Evolutionary conservation across 2,888 invertebrate genomes (phyloP).

Genomic region (Phymatocera aterrima): DNA sequence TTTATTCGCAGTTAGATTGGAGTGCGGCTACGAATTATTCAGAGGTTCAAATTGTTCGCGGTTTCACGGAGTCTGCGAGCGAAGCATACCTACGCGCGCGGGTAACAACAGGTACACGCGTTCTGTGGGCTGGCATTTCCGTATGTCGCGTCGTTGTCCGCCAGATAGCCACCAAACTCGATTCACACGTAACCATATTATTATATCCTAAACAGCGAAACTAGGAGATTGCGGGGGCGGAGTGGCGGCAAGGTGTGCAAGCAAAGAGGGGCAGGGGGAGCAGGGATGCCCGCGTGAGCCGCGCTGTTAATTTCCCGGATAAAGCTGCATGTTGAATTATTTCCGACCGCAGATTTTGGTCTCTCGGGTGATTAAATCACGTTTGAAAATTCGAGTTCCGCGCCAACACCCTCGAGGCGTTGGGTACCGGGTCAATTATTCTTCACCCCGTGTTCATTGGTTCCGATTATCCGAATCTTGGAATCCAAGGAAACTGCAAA

Average conservation of each 20-base stretch:
- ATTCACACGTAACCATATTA: slow-evolving; percentile 71
- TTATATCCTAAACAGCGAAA: slow-evolving; percentile 55
- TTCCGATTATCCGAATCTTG: no score
- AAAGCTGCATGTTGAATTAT: slow-evolving; percentile 65
- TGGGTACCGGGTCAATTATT: neutral
- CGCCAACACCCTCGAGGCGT: neutral
- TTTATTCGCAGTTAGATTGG: slow-evolving; percentile 72
- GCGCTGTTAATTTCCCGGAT: slow-evolving; percentile 4
- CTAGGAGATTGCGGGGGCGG: slow-evolving; percentile 21
- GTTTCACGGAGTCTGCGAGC: slow-evolving; percentile 65
- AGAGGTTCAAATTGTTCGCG: slow-evolving; percentile 71
- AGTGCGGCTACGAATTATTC: slow-evolving; percentile 70
- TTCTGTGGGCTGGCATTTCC: slow-evolving; percentile 21
- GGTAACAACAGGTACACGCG: slow-evolving; percentile 27
- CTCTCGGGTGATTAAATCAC: slow-evolving; percentile 70
- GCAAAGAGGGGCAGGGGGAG: neutral
- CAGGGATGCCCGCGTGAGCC: neutral
- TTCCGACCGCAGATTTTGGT: slow-evolving; percentile 69
- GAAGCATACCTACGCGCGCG: slow-evolving; percentile 12
- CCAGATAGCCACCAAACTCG: slow-evolving; percentile 61
- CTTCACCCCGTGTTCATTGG: no score
- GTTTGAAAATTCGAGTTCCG: slow-evolving; percentile 59
- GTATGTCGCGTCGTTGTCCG: slow-evolving; percentile 4
- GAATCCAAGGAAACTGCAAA: neutral
- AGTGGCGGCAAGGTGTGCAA: neutral